Evolutionary conservation across 2,888 invertebrate genomes (phyloP).

Genomic region (Macrosoma leucophasiata): DNA sequence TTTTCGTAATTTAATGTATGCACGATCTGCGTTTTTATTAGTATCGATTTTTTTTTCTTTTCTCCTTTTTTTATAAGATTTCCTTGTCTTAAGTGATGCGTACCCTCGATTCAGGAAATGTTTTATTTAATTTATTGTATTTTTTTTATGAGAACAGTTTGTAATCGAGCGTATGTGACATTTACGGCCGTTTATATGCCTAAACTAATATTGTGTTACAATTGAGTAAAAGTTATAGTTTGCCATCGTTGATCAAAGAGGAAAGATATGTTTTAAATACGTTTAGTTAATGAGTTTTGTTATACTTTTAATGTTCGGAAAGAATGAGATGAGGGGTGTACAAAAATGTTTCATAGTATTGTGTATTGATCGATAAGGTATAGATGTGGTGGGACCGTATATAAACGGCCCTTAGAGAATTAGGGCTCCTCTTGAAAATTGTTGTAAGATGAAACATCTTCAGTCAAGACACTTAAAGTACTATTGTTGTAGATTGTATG

Average conservation of each 20-base stretch:
- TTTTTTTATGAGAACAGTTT: slow-evolving; percentile 25
- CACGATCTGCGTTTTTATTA: slow-evolving; percentile 73
- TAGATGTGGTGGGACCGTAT: slow-evolving; percentile 47
- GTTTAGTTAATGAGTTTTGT: slow-evolving; percentile 71
- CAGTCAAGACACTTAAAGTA: slow-evolving; percentile 73
- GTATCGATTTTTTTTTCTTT: slow-evolving; percentile 47
- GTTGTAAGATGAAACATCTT: slow-evolving; percentile 59
- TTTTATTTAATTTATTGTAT: slow-evolving; percentile 54
- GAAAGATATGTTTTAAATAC: slow-evolving; percentile 62
- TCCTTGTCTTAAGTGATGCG: slow-evolving; percentile 42
- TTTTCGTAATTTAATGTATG: slow-evolving; percentile 69
- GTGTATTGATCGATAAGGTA: slow-evolving; percentile 63
- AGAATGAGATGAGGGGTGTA: slow-evolving; percentile 53
- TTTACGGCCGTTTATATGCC: slow-evolving; percentile 44
- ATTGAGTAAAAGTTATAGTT: slow-evolving; percentile 66
- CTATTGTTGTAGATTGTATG: slow-evolving; percentile 62
- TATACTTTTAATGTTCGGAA: slow-evolving; percentile 60
- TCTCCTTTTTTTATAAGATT: slow-evolving; percentile 42
- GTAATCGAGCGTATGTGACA: slow-evolving; percentile 38
- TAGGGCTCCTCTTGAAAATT: slow-evolving; percentile 58
- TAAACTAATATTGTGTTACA: slow-evolving; percentile 68
- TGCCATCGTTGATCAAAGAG: slow-evolving; percentile 73
- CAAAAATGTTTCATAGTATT: slow-evolving; percentile 69
- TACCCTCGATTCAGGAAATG: slow-evolving; percentile 34
- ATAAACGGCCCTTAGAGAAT: slow-evolving; percentile 35